Evolutionary conservation across 2,113 vertebrate species (phyloP), one percentile per base, ranked within the genome.

Genomic region (Lampris megalopsis): DNA sequence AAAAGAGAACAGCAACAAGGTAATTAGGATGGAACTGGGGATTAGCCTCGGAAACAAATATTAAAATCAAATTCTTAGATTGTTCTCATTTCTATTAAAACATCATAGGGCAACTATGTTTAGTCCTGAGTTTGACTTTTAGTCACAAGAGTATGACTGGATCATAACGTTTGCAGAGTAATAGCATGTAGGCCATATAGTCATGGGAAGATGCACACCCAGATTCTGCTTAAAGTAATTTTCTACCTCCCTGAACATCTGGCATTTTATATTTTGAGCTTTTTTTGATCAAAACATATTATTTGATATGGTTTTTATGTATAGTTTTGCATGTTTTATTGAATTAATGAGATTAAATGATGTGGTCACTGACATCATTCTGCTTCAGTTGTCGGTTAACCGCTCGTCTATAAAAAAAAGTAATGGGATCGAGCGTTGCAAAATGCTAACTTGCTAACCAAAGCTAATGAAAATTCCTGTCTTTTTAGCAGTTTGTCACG

Each of bases 41-140:
- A 24, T 24, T 24, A 24, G 24, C 24, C 24, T 24, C 24, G 24
- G 24, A 81, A 77, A 72, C 67, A 63, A 11, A 65, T 77, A 73
- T 80, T 81, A 71, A 75, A 80, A 48, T 73, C 41, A 71, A 69
- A 79, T 79, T 68, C 57, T 10, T 43, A 43, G 73, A 73, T 82
- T 64, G 69, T 63, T 77, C 63, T 68, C 76, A 64, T 45, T 6
- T 71, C 65, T 71, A 72, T 71, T 73, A 59, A 78, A 81, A 79
- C 75, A 81, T 84, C 83, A 79, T 71, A 74, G 75, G 71, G 80
- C 78, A 86, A 89, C 80, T 79, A 80, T 81, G 83, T 89, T 78
- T 73, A 76, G 84, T 85, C 85, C 88, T 67, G 77, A 84, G 83
- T 24, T 24, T 24, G 73, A 68, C 80, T 86, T 84, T 85, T 68